Evolutionary conservation across 2,797 vertebrate genomes (phyloP), one percentile per base, ranked within the genome.

Genomic region (Trichosurus vulpecula): DNA sequence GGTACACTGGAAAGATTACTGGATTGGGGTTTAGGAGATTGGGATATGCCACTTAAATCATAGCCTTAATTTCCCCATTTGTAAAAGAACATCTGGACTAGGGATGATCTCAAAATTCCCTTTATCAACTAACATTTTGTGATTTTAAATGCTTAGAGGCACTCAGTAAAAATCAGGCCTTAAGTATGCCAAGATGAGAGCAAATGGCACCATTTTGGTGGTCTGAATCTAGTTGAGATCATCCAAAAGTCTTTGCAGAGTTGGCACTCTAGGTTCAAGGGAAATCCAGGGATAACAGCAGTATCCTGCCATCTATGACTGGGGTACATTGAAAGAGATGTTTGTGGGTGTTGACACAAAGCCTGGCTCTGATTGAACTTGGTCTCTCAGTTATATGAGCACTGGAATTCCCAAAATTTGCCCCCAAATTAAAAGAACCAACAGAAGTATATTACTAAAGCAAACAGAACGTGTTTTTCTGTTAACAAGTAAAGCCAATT

Each of bases 401-500:
- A 25, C 90, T 97, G 95, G 97, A 96, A 96, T 97, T 98, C 94
- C 93, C 96, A 97, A 95, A 35, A 90, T 98, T 98, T 97, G 95
- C 81, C 47, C 91, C 93, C 92, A 97, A 97, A 97, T 97, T 96
- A 92, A 96, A 98, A 98, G 97, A 97, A 97, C 92, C 54, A 97
- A 96, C 94, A 97, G 92, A 96, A 96, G 90, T 0, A 0, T 96
- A 97, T 97, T 98, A 97, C 94, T 97, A 97, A 97, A 98, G 96
- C 94, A 98, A 98, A 90, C 91, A 98, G 92, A 97, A 57, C 90
- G 93, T 97, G 97, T 93, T 90, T 93, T 97, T 90, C 96, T 97
- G 96, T 97, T 97, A 97, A 95, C 94, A 97, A 98, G 97, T 96
- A 96, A 97, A 98, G 89, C 22, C 12, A 96, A 97, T 58, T 96